A percentile compares a stretch with the other conserved stretches of the same genome.
Evolutionary conservation across 2,113 vertebrate genomes (phyloP).

Genomic region (Perca schrenkii): DNA sequence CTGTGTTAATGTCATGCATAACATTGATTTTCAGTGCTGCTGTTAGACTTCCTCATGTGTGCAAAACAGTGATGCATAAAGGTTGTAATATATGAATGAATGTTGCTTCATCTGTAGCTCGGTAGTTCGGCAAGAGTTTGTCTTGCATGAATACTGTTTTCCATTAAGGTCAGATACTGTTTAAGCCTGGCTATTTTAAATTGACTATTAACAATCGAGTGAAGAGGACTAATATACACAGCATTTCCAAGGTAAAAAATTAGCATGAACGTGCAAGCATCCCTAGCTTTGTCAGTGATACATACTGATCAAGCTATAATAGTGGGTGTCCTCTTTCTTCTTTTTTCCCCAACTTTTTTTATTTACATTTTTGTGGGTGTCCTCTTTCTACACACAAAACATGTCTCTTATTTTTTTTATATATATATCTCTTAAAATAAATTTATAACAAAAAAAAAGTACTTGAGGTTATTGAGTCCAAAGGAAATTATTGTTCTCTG

Average conservation of each 20-base stretch:
- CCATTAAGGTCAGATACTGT: neutral
- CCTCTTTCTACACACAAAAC: neutral
- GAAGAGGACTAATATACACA: neutral
- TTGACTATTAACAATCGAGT: neutral
- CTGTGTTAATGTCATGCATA: neutral
- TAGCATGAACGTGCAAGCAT: neutral
- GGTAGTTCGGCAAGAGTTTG: neutral
- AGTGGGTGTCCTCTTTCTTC: neutral
- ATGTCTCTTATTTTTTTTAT: too few relatives aligned
- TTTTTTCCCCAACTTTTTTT: too few relatives aligned
- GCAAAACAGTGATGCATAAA: conserved; percentile 2
- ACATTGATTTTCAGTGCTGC: conserved; percentile 8
- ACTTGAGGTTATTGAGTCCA: neutral
- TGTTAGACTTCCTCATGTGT: neutral
- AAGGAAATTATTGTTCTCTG: conserved; percentile 1
- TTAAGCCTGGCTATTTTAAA: neutral
- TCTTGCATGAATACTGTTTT: neutral
- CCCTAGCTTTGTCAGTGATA: neutral
- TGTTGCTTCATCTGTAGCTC: neutral
- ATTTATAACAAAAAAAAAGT: too few relatives aligned
- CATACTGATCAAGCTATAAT: neutral
- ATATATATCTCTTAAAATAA: too few relatives aligned
- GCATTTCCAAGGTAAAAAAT: neutral
- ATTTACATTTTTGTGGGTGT: neutral
- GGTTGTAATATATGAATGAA: conserved; percentile 15